Conservation (phyloP, 2,797 vertebrate species). For the Pipistrellus pygmaeus region DNA sequence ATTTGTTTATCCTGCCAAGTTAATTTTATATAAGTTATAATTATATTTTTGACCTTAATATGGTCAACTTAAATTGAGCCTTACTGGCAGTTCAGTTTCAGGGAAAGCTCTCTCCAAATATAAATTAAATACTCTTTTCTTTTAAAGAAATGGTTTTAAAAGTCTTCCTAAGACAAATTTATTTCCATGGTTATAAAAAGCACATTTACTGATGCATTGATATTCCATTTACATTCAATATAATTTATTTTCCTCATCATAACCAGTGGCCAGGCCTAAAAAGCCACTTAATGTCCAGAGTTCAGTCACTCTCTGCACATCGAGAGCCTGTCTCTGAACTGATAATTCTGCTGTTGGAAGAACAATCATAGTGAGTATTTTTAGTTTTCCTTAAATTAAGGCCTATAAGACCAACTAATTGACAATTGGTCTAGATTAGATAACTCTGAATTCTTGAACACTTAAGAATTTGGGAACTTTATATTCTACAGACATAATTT, state of each 20-base stretch:
- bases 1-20: neutral
- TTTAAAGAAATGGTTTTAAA: neutral
- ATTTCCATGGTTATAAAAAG: neutral
- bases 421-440: neutral
- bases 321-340: neutral
- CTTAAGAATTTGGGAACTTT: neutral
- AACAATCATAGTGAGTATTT: neutral
- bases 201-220: neutral
- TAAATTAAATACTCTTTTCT: neutral
- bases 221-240: neutral
- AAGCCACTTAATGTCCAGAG: neutral
- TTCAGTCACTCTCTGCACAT: neutral
- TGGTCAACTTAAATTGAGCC: neutral
- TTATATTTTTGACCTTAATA: neutral
- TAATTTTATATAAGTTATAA: slow-evolving; percentile 4
- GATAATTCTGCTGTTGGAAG: neutral
- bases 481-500: neutral
- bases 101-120: neutral
- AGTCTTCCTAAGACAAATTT: neutral
- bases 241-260: slow-evolving; percentile 7
- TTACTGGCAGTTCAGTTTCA: slow-evolving; percentile 21
- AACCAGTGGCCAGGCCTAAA: neutral
- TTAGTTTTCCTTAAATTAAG: slow-evolving; percentile 17
- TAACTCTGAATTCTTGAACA: neutral
- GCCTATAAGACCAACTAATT: neutral